phyloP scores from a whole-genome alignment of 2,113 vertebrate species.

The Mirounga angustirostris region DNA sequence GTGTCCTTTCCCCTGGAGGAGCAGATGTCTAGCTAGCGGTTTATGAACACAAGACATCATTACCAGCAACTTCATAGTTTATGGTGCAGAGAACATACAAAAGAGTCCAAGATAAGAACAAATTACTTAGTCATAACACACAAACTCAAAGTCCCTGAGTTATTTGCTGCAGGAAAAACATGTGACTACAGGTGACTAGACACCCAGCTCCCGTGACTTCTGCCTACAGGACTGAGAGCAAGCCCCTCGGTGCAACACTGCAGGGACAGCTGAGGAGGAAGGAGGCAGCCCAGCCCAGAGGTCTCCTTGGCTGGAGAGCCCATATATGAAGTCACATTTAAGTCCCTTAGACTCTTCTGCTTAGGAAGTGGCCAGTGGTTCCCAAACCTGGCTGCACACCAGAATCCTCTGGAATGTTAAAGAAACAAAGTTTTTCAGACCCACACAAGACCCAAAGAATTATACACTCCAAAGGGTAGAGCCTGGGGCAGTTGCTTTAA shows the following conservation, averaged over 20 bases:
- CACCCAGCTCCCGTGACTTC: neutral
- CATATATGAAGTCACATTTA: neutral
- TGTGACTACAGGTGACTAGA: neutral
- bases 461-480: neutral
- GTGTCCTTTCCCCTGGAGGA: neutral
- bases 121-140: conserved; percentile 44
- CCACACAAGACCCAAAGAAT: neutral
- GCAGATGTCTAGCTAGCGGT: neutral
- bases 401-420: neutral
- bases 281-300: no score
- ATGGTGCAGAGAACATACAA: neutral
- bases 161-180: neutral
- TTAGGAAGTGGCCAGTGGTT: neutral
- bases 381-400: neutral
- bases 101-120: conserved; percentile 18
- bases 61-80: neutral
- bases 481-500: neutral
- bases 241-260: accelerated
- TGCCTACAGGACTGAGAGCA: accelerated
- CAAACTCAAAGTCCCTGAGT: neutral
- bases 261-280: neutral
- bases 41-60: neutral
- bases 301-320: neutral
- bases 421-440: neutral
- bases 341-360: neutral